These are phyloP conservation scores for Pharmacophagus antenor DNA, from an alignment of 2,888 invertebrate genomes.

Conservation along the genomic window DNA sequence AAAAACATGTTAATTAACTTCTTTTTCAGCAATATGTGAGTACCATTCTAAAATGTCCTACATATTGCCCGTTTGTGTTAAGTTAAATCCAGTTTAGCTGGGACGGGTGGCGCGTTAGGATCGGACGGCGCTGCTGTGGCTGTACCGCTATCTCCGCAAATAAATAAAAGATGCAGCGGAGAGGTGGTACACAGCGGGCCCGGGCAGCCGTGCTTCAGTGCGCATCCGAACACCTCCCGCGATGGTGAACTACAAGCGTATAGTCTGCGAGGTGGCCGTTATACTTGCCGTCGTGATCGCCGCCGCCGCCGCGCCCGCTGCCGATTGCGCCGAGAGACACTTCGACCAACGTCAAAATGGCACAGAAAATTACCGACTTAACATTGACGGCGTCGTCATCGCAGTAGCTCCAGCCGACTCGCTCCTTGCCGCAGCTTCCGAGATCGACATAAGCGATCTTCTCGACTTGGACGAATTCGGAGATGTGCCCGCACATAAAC, in stretches of 20 bases:
- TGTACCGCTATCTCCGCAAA: slow-evolving; percentile 78
- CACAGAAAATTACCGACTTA: slow-evolving; percentile 86
- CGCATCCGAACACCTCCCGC: slow-evolving; percentile 53
- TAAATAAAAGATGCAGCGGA: slow-evolving; percentile 78
- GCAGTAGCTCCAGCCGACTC: slow-evolving; percentile 84
- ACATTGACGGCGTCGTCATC: slow-evolving; percentile 85
- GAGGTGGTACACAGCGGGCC: slow-evolving; percentile 69
- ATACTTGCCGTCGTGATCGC: slow-evolving; percentile 42
- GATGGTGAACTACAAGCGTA: slow-evolving; percentile 77
- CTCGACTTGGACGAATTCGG: slow-evolving; percentile 56
- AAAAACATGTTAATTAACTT: slow-evolving; percentile 24
- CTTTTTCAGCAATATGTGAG: slow-evolving; percentile 23
- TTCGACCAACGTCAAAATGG: slow-evolving; percentile 90
- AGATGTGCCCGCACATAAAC: slow-evolving; percentile 41
- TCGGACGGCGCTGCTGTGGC: slow-evolving; percentile 46
- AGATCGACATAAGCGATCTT: slow-evolving; percentile 64
- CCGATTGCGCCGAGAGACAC: slow-evolving; percentile 47
- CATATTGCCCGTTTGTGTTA: slow-evolving; percentile 54
- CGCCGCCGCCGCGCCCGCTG: slow-evolving; percentile 48
- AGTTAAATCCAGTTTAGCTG: slow-evolving; percentile 69
- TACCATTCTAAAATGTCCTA: slow-evolving; percentile 39
- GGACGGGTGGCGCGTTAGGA: slow-evolving; percentile 54
- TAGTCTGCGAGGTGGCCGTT: slow-evolving; percentile 62
- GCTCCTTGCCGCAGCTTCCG: slow-evolving; percentile 78
- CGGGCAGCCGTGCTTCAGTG: slow-evolving; percentile 60